phyloP scores from a whole-genome alignment of 1,140 invertebrate genomes.

The Agraylea sexmaculata region DNA sequence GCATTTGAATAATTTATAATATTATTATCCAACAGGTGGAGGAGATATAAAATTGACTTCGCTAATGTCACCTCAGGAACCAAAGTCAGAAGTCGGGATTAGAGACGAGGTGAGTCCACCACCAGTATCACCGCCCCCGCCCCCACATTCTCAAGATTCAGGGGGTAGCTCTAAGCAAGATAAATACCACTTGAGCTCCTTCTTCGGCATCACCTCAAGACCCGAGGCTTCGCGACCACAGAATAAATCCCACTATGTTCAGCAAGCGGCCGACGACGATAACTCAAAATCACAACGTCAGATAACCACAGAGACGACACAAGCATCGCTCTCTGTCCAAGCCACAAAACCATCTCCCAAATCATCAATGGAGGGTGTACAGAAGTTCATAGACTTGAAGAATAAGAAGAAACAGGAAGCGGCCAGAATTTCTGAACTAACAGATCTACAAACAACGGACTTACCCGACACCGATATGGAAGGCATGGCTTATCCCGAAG shows the following conservation, averaged over 20 bases:
- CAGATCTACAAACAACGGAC: slow-evolving; percentile 15
- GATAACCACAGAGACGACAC: background rate
- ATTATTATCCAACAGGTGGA: no score
- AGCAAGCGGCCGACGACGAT: slow-evolving; percentile 3
- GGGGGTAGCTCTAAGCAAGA: slow-evolving; percentile 12
- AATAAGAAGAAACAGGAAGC: background rate
- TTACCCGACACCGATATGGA: slow-evolving; percentile 15
- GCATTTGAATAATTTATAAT: no score
- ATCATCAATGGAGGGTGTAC: slow-evolving; percentile 14
- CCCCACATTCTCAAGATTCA: slow-evolving; percentile 1
- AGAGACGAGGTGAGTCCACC: background rate
- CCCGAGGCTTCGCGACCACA: slow-evolving; percentile 10
- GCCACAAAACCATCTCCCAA: slow-evolving; percentile 11
- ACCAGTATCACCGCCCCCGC: background rate
- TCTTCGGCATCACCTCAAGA: slow-evolving; percentile 17
- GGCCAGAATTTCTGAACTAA: slow-evolving; percentile 3
- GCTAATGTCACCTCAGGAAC: slow-evolving; percentile 11
- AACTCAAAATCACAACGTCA: slow-evolving; percentile 3
- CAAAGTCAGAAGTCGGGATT: slow-evolving; percentile 3
- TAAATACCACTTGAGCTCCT: slow-evolving; percentile 20
- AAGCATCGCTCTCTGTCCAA: background rate
- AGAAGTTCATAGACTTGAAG: slow-evolving; percentile 16
- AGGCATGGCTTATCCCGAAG: slow-evolving; percentile 17
- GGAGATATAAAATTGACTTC: slow-evolving; percentile 13
- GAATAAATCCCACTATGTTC: slow-evolving; percentile 8